Base-by-base conservation (phyloP, 2,797 vertebrate genomes). In the Cyprinella venusta region DNA sequence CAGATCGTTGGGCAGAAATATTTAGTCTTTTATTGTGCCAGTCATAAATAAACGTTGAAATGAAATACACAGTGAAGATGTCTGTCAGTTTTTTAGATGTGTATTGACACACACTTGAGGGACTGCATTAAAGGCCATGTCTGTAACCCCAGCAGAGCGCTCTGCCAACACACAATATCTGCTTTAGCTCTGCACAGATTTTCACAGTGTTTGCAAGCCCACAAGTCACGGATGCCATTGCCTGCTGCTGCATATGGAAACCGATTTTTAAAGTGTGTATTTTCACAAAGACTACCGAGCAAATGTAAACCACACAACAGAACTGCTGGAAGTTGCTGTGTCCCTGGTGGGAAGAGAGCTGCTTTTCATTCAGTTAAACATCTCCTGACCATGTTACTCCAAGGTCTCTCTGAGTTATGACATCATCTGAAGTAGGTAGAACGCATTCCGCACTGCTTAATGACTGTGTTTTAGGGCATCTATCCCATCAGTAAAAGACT, bases 391-490 rank as follows among this genome's bases (percentile, higher is more conserved):
- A 75, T 26, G 75, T 80, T 72, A 86, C 74, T 84, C 79, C 59
- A 52, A 69, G 77, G 68, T 68, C 74, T 77, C 38, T 19, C 15
- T 16, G 48, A 68, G 64, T 85, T 78, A 56, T 48, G 59, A 78
- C 81, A 84, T 80, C 52, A 74, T 84, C 78, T 50, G 67, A 52
- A 67, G 50, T 7, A 64, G 48, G 54, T 18, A 65, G 61, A 71
- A 78, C 42, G 67, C 52, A 38, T 50, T n/a, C 30, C 33, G 50
- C 52, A 68, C 64, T 65, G 21, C 85, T 87, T 89, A 88, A 89
- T 89, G 84, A 87, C 85, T 84, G 84, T 89, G 79, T 81, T 88
- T 89, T 84, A 84, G 84, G 82, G 50, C 59, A 56, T 76, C 75
- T 87, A 50, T 74, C 69, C 59, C 48, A 68, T 75, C 70, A 56